phyloP scores from a whole-genome alignment of 23 tunicate species.

The Trididemnum miniatum region DNA sequence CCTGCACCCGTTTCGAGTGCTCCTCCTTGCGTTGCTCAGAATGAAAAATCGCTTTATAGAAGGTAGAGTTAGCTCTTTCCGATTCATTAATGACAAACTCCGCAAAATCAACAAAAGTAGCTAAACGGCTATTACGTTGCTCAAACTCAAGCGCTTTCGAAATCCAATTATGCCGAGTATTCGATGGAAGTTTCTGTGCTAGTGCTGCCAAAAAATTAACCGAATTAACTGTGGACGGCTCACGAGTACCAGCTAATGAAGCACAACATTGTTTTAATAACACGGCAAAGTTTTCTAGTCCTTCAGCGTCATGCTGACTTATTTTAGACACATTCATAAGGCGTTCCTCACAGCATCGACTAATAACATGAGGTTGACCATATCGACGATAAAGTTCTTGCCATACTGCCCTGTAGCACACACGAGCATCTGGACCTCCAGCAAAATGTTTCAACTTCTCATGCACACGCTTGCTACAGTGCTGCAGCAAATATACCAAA shows the following conservation, averaged over 20 bases:
- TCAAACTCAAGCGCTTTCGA: not conserved
- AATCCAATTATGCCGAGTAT: not conserved
- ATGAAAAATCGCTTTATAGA: conserved; percentile 16
- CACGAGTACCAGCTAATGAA: not conserved
- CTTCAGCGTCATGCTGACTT: conserved; percentile 8
- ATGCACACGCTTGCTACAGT: conserved; percentile 21
- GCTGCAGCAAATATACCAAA: conserved; percentile 32
- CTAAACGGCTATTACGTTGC: not conserved
- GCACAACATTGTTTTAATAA: not conserved
- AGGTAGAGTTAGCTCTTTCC: conserved; percentile 21
- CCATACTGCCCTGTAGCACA: not conserved
- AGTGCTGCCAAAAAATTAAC: not conserved
- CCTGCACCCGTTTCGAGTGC: too few relatives aligned
- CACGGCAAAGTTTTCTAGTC: conserved; percentile 21
- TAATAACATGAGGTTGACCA: conserved; percentile 35
- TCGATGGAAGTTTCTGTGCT: conserved; percentile 2
- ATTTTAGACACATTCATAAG: not conserved
- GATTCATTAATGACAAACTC: conserved; percentile 22
- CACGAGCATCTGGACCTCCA: not conserved
- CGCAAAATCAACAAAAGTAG: conserved; percentile 23
- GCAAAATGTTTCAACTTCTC: conserved; percentile 26
- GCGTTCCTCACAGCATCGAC: conserved; percentile 17
- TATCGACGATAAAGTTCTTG: conserved; percentile 31
- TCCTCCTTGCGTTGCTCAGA: not conserved
- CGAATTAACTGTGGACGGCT: not conserved